phyloP scores from a whole-genome alignment of 53 echinoderm and acorn worm genomes.

The Holothuria leucospilota region DNA sequence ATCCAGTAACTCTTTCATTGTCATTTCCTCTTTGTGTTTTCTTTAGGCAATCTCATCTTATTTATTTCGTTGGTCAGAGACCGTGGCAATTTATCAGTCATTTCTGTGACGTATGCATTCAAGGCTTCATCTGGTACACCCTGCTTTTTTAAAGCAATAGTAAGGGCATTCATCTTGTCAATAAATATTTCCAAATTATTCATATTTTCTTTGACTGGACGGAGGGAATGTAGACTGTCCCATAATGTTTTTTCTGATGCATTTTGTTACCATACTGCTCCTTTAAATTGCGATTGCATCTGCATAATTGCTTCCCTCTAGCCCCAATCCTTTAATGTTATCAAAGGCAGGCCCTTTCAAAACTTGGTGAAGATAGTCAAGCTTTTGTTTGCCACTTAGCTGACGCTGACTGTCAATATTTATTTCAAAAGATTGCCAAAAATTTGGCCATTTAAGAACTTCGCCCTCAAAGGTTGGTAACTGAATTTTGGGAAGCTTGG shows the following conservation, averaged over 20 bases:
- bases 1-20: background rate
- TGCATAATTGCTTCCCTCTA: no score
- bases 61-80: background rate
- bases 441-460: no score
- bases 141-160: background rate
- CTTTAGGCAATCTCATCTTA: background rate
- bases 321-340: no score
- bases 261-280: no score
- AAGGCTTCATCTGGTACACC: constrained; percentile 2
- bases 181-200: background rate
- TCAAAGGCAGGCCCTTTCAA: background rate
- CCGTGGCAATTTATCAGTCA: background rate
- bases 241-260: background rate
- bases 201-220: background rate
- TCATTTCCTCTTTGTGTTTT: background rate
- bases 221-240: background rate
- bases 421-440: no score
- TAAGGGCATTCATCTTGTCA: background rate
- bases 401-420: no score
- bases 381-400: no score
- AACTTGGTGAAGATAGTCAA: no score
- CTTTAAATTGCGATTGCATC: no score
- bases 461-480: no score
- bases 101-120: background rate
- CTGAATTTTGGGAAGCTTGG: no score